Conservation (phyloP, 2,113 vertebrate species). For the Phylloscopus trochilus region DNA sequence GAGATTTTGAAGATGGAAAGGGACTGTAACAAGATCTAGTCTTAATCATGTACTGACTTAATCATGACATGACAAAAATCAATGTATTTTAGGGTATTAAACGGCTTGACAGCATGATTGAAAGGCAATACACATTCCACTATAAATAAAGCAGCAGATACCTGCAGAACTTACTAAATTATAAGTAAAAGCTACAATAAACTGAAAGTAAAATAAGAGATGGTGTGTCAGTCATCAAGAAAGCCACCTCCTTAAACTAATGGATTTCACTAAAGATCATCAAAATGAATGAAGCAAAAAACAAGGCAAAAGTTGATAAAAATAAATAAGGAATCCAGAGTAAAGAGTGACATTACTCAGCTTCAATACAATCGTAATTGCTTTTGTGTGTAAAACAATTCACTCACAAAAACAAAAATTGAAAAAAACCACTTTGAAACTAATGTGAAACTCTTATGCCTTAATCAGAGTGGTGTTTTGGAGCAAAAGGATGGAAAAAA, state of each 20-base stretch:
- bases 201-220: neutral
- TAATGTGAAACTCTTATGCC: rapidly evolving
- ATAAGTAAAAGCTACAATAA: neutral
- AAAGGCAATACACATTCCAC: neutral
- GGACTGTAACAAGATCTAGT: neutral
- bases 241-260: neutral
- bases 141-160: neutral
- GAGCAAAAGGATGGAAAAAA: neutral
- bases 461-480: neutral
- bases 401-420: neutral
- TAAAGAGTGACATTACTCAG: neutral
- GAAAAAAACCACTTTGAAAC: neutral
- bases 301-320: neutral
- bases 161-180: neutral
- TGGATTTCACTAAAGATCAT: neutral
- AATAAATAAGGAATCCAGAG: neutral
- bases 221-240: neutral
- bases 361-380: neutral
- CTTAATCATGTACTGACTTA: neutral
- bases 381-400: neutral
- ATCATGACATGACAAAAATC: neutral
- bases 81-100: neutral
- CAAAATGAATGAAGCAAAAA: neutral
- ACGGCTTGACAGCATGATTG: neutral
- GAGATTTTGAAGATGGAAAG: neutral